Base-by-base conservation (phyloP, 2,113 vertebrate species). In the Siniperca chuatsi region DNA sequence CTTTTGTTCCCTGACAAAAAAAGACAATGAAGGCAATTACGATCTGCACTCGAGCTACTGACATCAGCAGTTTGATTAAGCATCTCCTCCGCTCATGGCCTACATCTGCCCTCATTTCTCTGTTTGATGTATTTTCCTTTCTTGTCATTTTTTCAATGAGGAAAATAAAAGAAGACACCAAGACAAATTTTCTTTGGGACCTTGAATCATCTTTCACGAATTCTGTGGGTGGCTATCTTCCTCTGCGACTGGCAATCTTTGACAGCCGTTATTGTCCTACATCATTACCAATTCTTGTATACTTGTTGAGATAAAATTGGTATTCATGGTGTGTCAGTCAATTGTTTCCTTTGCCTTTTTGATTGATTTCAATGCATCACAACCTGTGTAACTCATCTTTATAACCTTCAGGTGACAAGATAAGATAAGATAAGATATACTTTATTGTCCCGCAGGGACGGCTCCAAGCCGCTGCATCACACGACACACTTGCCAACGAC, bases 21-120 rank as follows among this genome's bases (percentile, higher is more conserved):
- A 23, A 64, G 57, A 85, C 72, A 82, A 73, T 84, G 87, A 85
- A 8, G 37, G 33, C 88, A 90, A 87, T 91, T 88, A 82, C 48
- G 65, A 62, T 72, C 37, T 67, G 62, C 55, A 13, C 37, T 25
- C 37, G 20, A 16, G 18, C 62, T 62, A 35, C 82, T 76, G 68
- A 74, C 81, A 82, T 80, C 60, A 81, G 70, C 65, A 52, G 48
- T 89, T 91, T 92, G 90, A 92, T 94, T 73, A 89, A 92, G 84
- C 66, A 46, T 76, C 83, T 80, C 21, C 76, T 80, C 44, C 33
- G 29, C 79, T 75, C 52, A 37, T 81, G 87, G 84, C 91, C 87
- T 90, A 92, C 80, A 92, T 94, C 85, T 86, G 86, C 86, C 79
- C 65, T 75, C 72, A 69, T 83, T 84, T 84, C 74, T 87, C 85